Percentiles rank a stretch among this genome's conserved stretches.
These are phyloP conservation scores for Linepithema humile DNA, from an alignment of 1,140 invertebrate species.

Conservation along the genomic window DNA sequence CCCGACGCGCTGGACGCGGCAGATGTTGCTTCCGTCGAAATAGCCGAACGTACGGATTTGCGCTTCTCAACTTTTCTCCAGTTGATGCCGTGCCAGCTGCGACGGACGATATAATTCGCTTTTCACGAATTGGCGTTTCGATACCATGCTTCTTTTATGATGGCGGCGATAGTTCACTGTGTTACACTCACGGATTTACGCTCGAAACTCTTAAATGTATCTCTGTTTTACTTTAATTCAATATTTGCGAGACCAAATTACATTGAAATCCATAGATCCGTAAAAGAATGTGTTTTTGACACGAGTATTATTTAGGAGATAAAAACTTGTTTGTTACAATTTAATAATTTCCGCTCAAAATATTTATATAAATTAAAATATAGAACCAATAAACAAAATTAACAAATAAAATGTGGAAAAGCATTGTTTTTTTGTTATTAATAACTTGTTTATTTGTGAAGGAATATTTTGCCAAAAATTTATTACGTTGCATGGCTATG, in stretches of 20 bases:
- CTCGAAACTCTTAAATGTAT: background rate
- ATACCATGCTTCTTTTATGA: slow-evolving; percentile 17
- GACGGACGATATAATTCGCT: slow-evolving; percentile 65
- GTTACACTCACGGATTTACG: background rate
- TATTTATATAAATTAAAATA: too few relatives aligned
- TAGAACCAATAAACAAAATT: too few relatives aligned
- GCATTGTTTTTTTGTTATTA: background rate
- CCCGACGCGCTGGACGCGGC: slow-evolving; percentile 33
- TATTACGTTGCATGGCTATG: background rate
- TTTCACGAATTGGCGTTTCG: slow-evolving; percentile 39
- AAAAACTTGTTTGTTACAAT: background rate
- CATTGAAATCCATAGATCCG: background rate
- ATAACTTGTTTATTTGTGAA: background rate
- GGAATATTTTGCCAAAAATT: background rate
- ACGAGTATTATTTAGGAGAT: background rate
- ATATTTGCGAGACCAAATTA: background rate
- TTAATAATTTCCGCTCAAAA: background rate
- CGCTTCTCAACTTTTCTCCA: slow-evolving; percentile 65
- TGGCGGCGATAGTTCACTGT: background rate
- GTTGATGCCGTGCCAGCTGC: slow-evolving; percentile 66
- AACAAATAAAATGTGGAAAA: background rate
- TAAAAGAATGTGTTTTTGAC: background rate
- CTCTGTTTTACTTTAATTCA: background rate
- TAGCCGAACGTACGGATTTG: slow-evolving; percentile 57
- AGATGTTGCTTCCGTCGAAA: slow-evolving; percentile 68